These are phyloP conservation scores for Drosophila insularis DNA, from an alignment of 1,140 invertebrate species.

Conservation along the genomic window DNA sequence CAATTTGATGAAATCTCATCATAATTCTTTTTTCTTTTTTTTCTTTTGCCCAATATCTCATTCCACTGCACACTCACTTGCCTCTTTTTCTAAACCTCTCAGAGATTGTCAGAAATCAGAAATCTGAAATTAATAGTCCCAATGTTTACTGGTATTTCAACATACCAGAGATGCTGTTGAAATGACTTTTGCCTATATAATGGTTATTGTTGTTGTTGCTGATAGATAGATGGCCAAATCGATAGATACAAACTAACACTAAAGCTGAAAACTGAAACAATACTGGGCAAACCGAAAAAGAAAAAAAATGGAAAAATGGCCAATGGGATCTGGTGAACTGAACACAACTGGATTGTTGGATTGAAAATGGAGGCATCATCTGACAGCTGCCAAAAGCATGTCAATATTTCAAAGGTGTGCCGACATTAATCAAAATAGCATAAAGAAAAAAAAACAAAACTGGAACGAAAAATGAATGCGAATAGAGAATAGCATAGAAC, in stretches of 20 bases:
- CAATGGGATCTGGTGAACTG: neutral
- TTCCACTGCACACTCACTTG: neutral
- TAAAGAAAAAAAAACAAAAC: neutral
- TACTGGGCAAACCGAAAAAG: neutral
- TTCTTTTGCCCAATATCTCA: neutral
- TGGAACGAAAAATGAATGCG: neutral
- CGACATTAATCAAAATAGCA: conserved; percentile 67
- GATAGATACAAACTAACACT: conserved; percentile 20
- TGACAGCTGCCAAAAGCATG: conserved; percentile 52
- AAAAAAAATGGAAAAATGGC: neutral
- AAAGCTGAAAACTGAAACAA: conserved; percentile 39
- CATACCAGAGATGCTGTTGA: conserved; percentile 49
- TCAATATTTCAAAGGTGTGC: conserved; percentile 66
- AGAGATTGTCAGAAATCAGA: conserved; percentile 44
- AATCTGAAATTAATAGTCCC: conserved; percentile 64
- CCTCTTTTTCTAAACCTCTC: conserved; percentile 17
- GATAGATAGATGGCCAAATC: conserved; percentile 55
- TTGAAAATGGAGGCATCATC: conserved; percentile 15
- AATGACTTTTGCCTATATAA: conserved; percentile 60
- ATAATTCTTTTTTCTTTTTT: too few species aligned
- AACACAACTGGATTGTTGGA: neutral
- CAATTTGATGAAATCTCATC: neutral
- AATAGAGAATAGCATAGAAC: neutral
- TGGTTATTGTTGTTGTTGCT: neutral
- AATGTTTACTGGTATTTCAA: conserved; percentile 35